Conservation (phyloP, 2,888 invertebrate genomes). For the Amblyjoppa proteus region DNA sequence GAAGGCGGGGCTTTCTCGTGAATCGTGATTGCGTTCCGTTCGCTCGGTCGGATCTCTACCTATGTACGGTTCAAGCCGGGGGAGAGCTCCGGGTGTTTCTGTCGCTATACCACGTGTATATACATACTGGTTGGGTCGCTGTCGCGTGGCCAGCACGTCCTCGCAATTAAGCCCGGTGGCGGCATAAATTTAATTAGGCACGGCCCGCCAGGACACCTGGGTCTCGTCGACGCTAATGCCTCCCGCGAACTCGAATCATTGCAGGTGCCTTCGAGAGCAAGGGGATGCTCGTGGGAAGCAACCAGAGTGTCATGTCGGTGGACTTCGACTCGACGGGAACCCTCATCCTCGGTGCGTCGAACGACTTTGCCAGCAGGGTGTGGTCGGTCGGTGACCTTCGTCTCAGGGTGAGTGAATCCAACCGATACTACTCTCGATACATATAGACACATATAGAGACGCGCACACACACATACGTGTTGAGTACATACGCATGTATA, state of each 20-base stretch:
- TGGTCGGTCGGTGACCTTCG: slow-evolving; percentile 97
- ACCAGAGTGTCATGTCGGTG: slow-evolving; percentile 97
- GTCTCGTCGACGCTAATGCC: slow-evolving; percentile 63
- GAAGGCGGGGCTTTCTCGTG: slow-evolving; percentile 55
- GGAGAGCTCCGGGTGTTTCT: slow-evolving; percentile 54
- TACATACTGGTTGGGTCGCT: slow-evolving; percentile 25
- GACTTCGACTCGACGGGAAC: slow-evolving; percentile 97
- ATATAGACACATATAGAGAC: no score
- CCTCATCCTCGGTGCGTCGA: slow-evolving; percentile 95
- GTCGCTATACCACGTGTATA: slow-evolving; percentile 27
- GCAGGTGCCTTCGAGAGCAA: slow-evolving; percentile 90
- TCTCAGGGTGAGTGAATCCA: slow-evolving; percentile 90
- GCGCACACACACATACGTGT: no score
- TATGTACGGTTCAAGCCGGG: slow-evolving; percentile 11
- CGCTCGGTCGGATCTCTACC: slow-evolving; percentile 43
- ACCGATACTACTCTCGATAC: slow-evolving; percentile 17
- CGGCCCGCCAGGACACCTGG: slow-evolving; percentile 59
- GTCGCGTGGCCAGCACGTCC: slow-evolving; percentile 65
- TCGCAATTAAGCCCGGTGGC: slow-evolving; percentile 71
- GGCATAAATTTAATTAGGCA: slow-evolving; percentile 77
- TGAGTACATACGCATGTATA: neutral
- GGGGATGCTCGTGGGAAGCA: slow-evolving; percentile 95
- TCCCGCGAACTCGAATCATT: slow-evolving; percentile 72
- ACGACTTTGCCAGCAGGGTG: slow-evolving; percentile 98
- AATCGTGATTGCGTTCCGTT: slow-evolving; percentile 61